These are phyloP conservation scores for Hypsibius dujardini DNA, from an alignment of 1,140 invertebrate species.

Conservation along the genomic window DNA sequence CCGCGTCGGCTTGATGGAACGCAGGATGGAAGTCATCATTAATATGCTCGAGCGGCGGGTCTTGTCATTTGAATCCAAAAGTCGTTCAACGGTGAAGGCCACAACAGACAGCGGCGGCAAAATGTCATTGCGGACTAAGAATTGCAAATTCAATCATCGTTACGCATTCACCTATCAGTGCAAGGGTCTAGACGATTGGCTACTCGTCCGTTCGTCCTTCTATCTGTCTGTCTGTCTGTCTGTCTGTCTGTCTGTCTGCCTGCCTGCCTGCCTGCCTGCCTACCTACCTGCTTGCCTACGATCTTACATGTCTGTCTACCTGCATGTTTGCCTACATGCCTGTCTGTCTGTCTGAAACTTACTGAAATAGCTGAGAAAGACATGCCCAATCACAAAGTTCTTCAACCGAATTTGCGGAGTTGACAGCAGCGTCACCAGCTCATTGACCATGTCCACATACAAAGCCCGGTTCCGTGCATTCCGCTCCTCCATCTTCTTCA, in stretches of 20 bases:
- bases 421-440: conserved; percentile 44
- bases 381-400: conserved; percentile 2
- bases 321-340: too few species aligned
- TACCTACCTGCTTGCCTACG: too few species aligned
- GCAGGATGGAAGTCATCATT: conserved; percentile 10
- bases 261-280: too few species aligned
- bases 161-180: too few species aligned
- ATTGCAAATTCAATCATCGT: too few species aligned
- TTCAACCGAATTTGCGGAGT: conserved; percentile 21
- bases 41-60: neutral
- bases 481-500: conserved; percentile 29
- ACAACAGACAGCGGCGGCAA: conserved; percentile 1
- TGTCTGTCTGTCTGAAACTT: too few species aligned
- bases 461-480: conserved; percentile 36
- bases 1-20: neutral
- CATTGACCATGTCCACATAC: conserved; percentile 45
- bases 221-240: too few species aligned
- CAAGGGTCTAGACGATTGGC: too few species aligned
- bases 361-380: conserved; percentile 13
- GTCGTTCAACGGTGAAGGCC: neutral
- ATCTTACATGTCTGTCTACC: too few species aligned
- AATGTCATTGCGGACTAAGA: neutral
- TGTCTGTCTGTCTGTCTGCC: too few species aligned
- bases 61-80: neutral
- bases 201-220: too few species aligned